Conservation (phyloP, 1,140 invertebrate species). For the Hylaeus volcanicus region DNA sequence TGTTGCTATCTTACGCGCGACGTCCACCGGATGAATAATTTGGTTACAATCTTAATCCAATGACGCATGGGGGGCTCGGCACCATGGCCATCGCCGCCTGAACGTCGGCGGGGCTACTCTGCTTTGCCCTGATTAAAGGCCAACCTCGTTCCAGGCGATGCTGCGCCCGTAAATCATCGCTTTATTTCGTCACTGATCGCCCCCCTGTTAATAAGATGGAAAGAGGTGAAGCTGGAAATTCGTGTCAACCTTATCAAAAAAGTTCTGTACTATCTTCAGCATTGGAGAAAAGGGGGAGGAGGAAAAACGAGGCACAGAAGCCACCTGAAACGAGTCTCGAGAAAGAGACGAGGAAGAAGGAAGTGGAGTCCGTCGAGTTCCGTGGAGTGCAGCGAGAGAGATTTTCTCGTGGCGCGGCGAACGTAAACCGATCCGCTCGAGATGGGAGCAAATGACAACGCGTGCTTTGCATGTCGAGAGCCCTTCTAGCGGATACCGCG, state of each 20-base stretch:
- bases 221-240: not conserved
- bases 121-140: conserved; percentile 66
- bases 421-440: conserved; percentile 69
- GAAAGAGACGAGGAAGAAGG: conserved; percentile 43
- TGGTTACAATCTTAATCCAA: conserved; percentile 72
- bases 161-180: conserved; percentile 45
- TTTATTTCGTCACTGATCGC: conserved; percentile 36
- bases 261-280: not conserved
- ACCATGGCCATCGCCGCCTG: conserved; percentile 42
- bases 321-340: not conserved
- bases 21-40: conserved; percentile 69
- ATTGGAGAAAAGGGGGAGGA: no score
- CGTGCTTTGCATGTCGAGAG: conserved; percentile 74
- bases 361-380: conserved; percentile 35
- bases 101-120: not conserved
- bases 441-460: conserved; percentile 75
- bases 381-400: conserved; percentile 33
- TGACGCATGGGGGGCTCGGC: conserved; percentile 62
- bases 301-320: conserved; percentile 9
- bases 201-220: not conserved
- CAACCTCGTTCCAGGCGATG: conserved; percentile 28
- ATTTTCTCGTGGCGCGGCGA: conserved; percentile 52
- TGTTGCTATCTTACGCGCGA: conserved; percentile 54
- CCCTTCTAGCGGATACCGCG: conserved; percentile 53
- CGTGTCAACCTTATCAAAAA: not conserved